phyloP scores from a whole-genome alignment of 2,888 invertebrate species.

The Metallyticus violacea region DNA sequence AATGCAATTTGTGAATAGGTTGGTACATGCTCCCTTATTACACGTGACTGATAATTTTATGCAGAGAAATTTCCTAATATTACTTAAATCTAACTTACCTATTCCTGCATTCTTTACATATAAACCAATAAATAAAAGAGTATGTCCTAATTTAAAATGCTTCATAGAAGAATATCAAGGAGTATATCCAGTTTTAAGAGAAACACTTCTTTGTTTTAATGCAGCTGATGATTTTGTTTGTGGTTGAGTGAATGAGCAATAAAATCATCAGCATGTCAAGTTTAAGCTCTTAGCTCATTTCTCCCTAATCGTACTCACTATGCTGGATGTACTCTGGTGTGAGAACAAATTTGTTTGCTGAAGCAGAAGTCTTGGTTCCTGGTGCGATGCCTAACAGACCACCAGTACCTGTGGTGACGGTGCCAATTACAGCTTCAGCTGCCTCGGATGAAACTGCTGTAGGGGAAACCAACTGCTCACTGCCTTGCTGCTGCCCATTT shows the following conservation, averaged over 20 bases:
- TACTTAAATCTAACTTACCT: too few species aligned
- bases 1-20: too few species aligned
- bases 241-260: background rate
- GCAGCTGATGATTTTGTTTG: background rate
- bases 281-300: background rate
- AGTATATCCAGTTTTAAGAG: too few species aligned
- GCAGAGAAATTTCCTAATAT: too few species aligned
- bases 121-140: too few species aligned
- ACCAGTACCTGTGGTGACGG: slow-evolving; percentile 13
- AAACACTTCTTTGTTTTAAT: background rate
- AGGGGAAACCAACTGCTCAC: slow-evolving; percentile 48
- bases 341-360: slow-evolving; percentile 69
- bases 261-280: background rate
- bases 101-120: too few species aligned
- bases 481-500: slow-evolving; percentile 47
- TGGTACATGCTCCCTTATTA: too few species aligned
- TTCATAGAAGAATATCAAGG: too few species aligned
- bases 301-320: slow-evolving; percentile 61
- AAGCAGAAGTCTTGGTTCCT: slow-evolving; percentile 1
- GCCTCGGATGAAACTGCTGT: slow-evolving; percentile 39
- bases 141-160: too few species aligned
- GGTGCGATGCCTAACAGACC: slow-evolving; percentile 7
- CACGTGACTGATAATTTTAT: too few species aligned
- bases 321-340: slow-evolving; percentile 93
- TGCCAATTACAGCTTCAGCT: slow-evolving; percentile 36